Percentiles rank a stretch among this genome's conserved stretches.
Conservation (phyloP, 2,113 vertebrate species). For the Scalopus aquaticus region DNA sequence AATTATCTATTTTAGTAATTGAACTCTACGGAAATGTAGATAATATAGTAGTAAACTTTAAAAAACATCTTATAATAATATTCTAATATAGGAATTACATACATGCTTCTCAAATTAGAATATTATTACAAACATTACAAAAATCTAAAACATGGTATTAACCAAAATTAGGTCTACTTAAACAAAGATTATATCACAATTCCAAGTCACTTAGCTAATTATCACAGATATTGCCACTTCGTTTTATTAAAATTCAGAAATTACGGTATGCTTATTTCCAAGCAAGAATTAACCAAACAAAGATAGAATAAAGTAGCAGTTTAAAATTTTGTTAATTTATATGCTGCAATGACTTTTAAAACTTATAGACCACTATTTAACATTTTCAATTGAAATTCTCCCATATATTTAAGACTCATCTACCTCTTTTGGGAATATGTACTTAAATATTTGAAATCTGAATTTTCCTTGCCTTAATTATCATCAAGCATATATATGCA, state of each 20-base stretch:
- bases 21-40: neutral
- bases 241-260: slow-evolving; percentile 30
- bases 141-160: neutral
- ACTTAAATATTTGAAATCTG: neutral
- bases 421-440: neutral
- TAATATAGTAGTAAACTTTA: neutral
- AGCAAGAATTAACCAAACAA: slow-evolving; percentile 21
- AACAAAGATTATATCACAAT: neutral
- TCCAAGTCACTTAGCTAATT: neutral
- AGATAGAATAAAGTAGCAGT: neutral
- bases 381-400: neutral
- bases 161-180: slow-evolving; percentile 41
- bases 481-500: neutral
- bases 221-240: neutral
- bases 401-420: neutral
- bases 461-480: neutral
- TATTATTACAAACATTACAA: neutral
- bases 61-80: neutral
- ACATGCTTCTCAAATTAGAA: slow-evolving; percentile 12
- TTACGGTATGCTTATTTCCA: neutral
- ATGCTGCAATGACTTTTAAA: slow-evolving; percentile 5
- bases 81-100: neutral
- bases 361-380: neutral
- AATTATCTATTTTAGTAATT: slow-evolving; percentile 5
- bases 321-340: slow-evolving; percentile 30